These are phyloP conservation scores for Isaurus tuberculatus DNA, from an alignment of 92 coral and sea anemone species.

Conservation along the genomic window DNA sequence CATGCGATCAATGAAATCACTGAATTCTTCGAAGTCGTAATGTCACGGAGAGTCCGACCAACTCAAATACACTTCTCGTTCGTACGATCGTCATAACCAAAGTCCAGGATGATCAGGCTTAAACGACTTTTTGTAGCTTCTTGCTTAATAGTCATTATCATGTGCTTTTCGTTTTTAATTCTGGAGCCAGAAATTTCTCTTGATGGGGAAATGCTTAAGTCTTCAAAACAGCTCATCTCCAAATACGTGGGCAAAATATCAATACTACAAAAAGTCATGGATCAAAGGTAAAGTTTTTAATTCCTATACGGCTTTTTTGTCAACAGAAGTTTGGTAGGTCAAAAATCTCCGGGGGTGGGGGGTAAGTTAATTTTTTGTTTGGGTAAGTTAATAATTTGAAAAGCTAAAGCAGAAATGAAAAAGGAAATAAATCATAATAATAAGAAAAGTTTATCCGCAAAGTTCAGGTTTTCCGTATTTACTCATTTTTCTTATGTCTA, in stretches of 20 bases:
- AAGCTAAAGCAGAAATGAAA: no score
- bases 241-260: neutral
- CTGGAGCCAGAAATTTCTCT: constrained; percentile 31
- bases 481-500: no score
- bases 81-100: neutral
- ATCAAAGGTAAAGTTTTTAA: constrained; percentile 19
- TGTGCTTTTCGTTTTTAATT: constrained; percentile 31
- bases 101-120: neutral
- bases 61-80: neutral
- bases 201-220: constrained; percentile 2
- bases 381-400: no score
- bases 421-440: no score
- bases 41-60: neutral
- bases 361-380: no score
- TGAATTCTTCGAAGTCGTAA: neutral
- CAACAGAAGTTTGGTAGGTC: no score
- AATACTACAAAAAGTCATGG: neutral
- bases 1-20: neutral
- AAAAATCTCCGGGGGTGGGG: no score
- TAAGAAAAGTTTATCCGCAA: no score
- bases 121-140: constrained; percentile 9
- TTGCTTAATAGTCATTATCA: constrained; percentile 17
- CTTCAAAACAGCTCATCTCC: constrained; percentile 20
- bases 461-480: no score
- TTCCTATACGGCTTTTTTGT: no score